A percentile compares a stretch with the other conserved stretches of the same genome.
Evolutionary conservation across 2,888 invertebrate genomes (phyloP).

Genomic region (Tholera decimalis): DNA sequence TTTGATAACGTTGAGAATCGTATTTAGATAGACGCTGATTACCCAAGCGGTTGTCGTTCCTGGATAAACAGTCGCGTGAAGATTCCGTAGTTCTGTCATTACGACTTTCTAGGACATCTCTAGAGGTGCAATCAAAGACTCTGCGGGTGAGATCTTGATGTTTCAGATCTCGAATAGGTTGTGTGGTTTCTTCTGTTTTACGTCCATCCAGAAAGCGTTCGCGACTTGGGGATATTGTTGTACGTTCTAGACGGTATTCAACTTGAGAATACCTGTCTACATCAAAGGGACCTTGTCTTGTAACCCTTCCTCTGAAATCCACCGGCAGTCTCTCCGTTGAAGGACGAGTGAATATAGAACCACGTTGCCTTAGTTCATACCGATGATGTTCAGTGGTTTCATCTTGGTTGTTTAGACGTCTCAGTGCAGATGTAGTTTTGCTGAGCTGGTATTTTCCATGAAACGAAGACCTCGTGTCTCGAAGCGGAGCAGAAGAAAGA

Average conservation of each 20-base stretch:
- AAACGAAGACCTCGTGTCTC: conserved; percentile 68
- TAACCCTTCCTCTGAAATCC: conserved; percentile 29
- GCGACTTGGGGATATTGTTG: conserved; percentile 28
- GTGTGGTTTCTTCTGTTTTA: conserved; percentile 21
- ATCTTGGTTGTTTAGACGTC: conserved; percentile 47
- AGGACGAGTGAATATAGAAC: conserved; percentile 33
- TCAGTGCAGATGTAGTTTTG: conserved; percentile 59
- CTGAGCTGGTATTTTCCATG: conserved; percentile 64
- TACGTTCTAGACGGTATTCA: conserved; percentile 30
- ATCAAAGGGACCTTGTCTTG: conserved; percentile 25
- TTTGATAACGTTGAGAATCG: conserved; percentile 18
- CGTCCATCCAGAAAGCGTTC: conserved; percentile 24
- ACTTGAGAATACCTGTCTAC: conserved; percentile 25
- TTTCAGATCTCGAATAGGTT: conserved; percentile 23
- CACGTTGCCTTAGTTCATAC: conserved; percentile 62
- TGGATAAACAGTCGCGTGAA: conserved; percentile 21
- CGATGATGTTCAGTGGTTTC: conserved; percentile 65
- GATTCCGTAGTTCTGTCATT: conserved; percentile 37
- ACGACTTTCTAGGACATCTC: conserved; percentile 23
- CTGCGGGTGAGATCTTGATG: conserved; percentile 25
- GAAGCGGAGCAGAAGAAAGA: conserved; percentile 64
- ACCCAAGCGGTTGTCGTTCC: conserved; percentile 19
- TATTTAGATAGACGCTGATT: conserved; percentile 36
- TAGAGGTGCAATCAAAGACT: conserved; percentile 10
- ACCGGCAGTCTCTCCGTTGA: conserved; percentile 40